Evolutionary conservation across 2,113 vertebrate species (phyloP), one percentile per base, ranked within the genome.

Genomic region (Rhea pennata): DNA sequence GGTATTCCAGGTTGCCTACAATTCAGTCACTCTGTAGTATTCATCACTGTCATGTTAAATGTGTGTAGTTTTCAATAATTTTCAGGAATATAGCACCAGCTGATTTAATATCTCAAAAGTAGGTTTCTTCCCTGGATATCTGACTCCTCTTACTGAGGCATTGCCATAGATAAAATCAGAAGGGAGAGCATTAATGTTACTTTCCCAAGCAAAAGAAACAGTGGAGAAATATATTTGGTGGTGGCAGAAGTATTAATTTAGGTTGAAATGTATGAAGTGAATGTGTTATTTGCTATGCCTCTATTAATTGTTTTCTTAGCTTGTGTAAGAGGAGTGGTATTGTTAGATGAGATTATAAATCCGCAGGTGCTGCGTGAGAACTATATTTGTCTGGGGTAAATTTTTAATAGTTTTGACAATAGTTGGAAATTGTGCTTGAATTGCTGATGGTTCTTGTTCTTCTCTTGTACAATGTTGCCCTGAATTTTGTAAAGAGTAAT

Each of bases 401-500:
- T 74, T 87, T 92, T 84, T 78, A 22, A 40, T 65, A 36, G 42
- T 84, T 87, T 19, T 88, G 94, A 44, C 39, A 72, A 29, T 82
- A 75, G 48, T 84, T 83, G 81, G 81, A 51, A 64, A 88, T 70
- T 17, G 42, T 44, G 53, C 44, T 53, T 74, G 58, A 96, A 74
- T 95, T 78, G 67, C 48, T 69, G 71, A 2, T 0, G 0, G 73
- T 88, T 76, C 67, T 87, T n/a, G 4, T 88, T 86, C 54, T 81
- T 87, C 36, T 58, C 48, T 61, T 65, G 91, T 79, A 88, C 0
- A 6, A 1, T 36, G 73, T 90, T 86, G 65, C 46, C 44, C 48
- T 92, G 69, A 85, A 78, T 94, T 93, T 72, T 92, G 17, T 91
- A 21, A 62, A 87, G 90, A 33, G 85, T 88, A 87, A 96, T 95